Evolutionary conservation across 1,140 invertebrate genomes (phyloP), one percentile per base, ranked within the genome.

Genomic region (Melitaea cinxia): DNA sequence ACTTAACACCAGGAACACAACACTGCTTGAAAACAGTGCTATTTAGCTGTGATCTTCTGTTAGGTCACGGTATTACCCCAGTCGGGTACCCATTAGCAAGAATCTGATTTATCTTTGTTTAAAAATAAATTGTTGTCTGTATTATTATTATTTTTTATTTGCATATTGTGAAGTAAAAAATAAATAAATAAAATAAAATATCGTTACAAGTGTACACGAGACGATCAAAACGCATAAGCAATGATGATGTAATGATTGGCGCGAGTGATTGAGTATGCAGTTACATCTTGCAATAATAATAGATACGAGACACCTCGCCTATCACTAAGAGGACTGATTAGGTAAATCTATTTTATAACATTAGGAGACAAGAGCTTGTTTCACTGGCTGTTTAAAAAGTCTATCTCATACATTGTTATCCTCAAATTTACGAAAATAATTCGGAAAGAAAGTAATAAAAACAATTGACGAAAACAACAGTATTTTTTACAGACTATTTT

Each of bases 161-260:
- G 35, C 14, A 14, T 2, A n/a, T n/a, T n/a, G 0, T 33, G 4
- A 17, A 42, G 17, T 23, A 47, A 23, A 21, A 12, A 4, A 9
- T 17, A 10, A 10, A 47, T 23, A 7, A 6, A 23, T 0, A 12
- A 52, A n/a, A 28, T 52, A 28, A 52, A 62, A 47, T 12, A 21
- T 47, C 37, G 4, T 9, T 24, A 14, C 47, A 10, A 57, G 28
- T 50, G 54, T 65, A 64, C 59, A 21, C 17, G 35, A n/a, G 35
- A 53, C 55, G 54, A 24, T 57, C 61, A 50, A 47, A 64, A 57
- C 62, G 24, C 53, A 49, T 47, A 57, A 59, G 37, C 37, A 33
- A 37, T 30, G 50, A 54, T 74, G 65, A 74, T 68, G 68, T 65
- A 75, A 72, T 52, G 59, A 69, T 75, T 72, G 73, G 73, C 73